A percentile compares a stretch with the other conserved stretches of the same genome.
phyloP scores from a whole-genome alignment of 2,797 vertebrate genomes.

The Myotis findleyi region DNA sequence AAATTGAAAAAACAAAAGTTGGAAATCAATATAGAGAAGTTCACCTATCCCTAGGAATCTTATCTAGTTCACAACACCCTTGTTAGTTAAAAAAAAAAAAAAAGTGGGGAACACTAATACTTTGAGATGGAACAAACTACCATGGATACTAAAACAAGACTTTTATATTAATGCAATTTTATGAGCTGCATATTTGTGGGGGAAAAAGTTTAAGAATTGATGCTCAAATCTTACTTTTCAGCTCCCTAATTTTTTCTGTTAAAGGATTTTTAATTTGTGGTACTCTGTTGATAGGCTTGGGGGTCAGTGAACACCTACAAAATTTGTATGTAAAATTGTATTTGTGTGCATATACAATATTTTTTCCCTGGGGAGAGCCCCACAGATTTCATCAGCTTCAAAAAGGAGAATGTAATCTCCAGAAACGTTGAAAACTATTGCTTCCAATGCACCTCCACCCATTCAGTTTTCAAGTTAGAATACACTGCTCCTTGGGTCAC shows the following conservation, averaged over 20 bases:
- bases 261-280: background rate
- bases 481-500: background rate
- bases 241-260: background rate
- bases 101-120: background rate
- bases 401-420: slow-evolving; percentile 1
- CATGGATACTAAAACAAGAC: slow-evolving; percentile 21
- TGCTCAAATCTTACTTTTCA: slow-evolving; percentile 43
- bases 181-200: background rate
- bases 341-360: background rate
- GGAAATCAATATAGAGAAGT: slow-evolving; percentile 37
- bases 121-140: slow-evolving; percentile 32
- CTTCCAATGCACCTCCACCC: slow-evolving; percentile 31
- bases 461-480: slow-evolving; percentile 40
- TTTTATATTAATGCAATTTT: slow-evolving; percentile 10
- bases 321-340: background rate
- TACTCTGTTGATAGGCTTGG: background rate
- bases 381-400: slow-evolving; percentile 20
- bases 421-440: slow-evolving; percentile 15
- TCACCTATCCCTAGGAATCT: background rate
- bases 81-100: background rate
- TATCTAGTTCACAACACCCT: slow-evolving; percentile 12
- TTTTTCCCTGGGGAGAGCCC: background rate
- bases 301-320: background rate
- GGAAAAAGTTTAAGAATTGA: background rate
- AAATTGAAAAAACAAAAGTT: slow-evolving; percentile 10